Conservation (phyloP, 2,888 invertebrate species). For the Platerodrilus igneus region DNA sequence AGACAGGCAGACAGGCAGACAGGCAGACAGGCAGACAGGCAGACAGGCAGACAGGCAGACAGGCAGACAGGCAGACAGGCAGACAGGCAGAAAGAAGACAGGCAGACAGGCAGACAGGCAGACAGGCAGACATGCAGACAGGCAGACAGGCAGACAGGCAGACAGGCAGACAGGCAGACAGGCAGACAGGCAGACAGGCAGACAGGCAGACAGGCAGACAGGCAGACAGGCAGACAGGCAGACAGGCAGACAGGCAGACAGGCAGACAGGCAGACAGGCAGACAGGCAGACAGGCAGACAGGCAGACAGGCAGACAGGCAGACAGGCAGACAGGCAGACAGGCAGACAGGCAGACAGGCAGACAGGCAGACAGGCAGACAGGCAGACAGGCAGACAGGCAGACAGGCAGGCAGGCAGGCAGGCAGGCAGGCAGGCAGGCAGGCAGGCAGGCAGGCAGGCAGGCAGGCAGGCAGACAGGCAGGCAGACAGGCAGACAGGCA, state of each 20-base stretch:
- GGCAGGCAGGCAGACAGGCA: conserved; percentile 4
- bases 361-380: conserved; percentile 1
- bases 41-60: conserved; percentile 27
- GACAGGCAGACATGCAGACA: conserved; percentile 11
- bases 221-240: conserved; percentile 22
- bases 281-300: conserved; percentile 8
- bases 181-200: conserved; percentile 11
- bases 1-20: conserved; percentile 9
- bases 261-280: conserved; percentile 7
- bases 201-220: conserved; percentile 14
- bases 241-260: conserved; percentile 27
- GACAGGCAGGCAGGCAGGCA: conserved; percentile 25
- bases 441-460: background rate
- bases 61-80: conserved; percentile 15
- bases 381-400: conserved; percentile 5
- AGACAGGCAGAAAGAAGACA: conserved; percentile 4
- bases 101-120: conserved; percentile 10
- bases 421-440: background rate
- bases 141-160: conserved; percentile 8
- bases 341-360: conserved; percentile 5
- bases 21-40: conserved; percentile 15
- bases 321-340: conserved; percentile 4
- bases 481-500: conserved; percentile 6
- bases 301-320: conserved; percentile 9
- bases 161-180: conserved; percentile 9